Conservation (phyloP, 2,113 vertebrate genomes). For the Trematocara macrostoma region DNA sequence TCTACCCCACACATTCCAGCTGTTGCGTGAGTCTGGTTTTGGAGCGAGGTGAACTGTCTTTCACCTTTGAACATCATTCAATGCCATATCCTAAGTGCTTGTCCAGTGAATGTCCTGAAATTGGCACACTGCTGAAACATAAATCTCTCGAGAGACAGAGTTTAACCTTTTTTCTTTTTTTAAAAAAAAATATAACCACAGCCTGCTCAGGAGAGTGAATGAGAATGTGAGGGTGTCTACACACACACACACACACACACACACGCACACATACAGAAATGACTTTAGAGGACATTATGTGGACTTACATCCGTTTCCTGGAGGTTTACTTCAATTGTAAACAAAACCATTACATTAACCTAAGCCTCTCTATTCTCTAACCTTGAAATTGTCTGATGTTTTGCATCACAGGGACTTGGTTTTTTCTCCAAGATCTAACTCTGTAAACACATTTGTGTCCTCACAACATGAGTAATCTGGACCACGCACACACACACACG, state of each 20-base stretch:
- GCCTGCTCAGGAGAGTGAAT: background rate
- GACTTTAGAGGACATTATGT: background rate
- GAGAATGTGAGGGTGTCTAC: too few species aligned
- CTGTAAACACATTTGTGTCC: background rate
- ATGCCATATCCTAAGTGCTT: slow-evolving; percentile 20
- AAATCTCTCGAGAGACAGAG: slow-evolving; percentile 30
- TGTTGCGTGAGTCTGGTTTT: background rate
- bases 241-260: background rate
- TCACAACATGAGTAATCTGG: background rate
- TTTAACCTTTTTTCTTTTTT: slow-evolving; percentile 17
- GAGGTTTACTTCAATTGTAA: background rate
- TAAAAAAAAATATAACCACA: background rate
- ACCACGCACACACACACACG: background rate
- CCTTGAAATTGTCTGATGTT: background rate
- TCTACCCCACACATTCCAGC: background rate
- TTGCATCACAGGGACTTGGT: background rate
- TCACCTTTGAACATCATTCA: slow-evolving; percentile 48
- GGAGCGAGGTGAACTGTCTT: background rate
- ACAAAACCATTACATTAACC: background rate
- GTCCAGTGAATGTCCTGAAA: slow-evolving; percentile 19
- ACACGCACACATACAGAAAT: background rate
- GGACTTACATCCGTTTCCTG: background rate
- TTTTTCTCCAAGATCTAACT: background rate
- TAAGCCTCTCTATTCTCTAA: background rate
- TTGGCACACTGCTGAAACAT: slow-evolving; percentile 25